Evolutionary conservation across 2,888 invertebrate species (phyloP).

Genomic region (Napeogenes inachia): DNA sequence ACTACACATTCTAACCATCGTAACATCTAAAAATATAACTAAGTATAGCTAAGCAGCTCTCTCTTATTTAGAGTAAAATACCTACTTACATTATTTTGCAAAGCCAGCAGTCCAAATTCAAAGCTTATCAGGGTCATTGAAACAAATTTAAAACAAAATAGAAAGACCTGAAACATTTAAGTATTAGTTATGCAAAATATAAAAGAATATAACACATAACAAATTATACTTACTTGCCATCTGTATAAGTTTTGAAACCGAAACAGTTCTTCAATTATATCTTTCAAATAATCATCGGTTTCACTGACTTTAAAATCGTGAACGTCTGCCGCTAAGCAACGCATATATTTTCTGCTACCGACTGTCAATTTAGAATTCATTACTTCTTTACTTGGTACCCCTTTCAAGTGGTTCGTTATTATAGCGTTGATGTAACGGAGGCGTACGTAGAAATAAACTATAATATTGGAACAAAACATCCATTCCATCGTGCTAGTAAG

Average conservation of each 20-base stretch:
- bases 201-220: not conserved
- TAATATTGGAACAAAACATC: conserved; percentile 40
- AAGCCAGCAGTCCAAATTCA: conserved; percentile 40
- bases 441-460: conserved; percentile 45
- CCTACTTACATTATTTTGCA: conserved; percentile 46
- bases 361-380: conserved; percentile 19
- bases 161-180: conserved; percentile 22
- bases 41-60: not conserved
- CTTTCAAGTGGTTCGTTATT: conserved; percentile 44
- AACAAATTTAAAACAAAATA: conserved; percentile 40
- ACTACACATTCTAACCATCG: conserved; percentile 31
- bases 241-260: conserved; percentile 35
- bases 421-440: conserved; percentile 49
- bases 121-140: conserved; percentile 39
- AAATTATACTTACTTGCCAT: conserved; percentile 31
- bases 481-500: conserved; percentile 44
- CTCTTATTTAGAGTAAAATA: not conserved
- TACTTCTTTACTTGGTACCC: conserved; percentile 7
- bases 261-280: conserved; percentile 34
- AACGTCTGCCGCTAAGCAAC: conserved; percentile 38
- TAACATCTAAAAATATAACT: conserved; percentile 31
- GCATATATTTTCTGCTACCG: conserved; percentile 34
- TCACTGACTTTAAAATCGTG: conserved; percentile 40
- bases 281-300: conserved; percentile 36
- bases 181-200: not conserved